Base-by-base conservation (phyloP, 2,797 vertebrate species). In the Channa striata region DNA sequence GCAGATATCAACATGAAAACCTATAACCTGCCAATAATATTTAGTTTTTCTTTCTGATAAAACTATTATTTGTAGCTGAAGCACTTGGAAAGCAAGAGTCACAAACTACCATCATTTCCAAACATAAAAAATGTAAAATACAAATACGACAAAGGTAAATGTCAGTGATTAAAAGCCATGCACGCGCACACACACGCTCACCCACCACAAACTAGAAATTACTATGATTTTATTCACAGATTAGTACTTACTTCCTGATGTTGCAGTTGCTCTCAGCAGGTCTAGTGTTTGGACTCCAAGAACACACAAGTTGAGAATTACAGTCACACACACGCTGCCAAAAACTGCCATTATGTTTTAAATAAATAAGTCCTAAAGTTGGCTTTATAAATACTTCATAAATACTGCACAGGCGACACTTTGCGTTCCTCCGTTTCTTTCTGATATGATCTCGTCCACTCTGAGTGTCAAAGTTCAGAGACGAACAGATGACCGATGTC, bases 181-280 rank as follows among this genome's bases (percentile, higher is more conserved):
- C n/a, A n/a, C 56, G 44, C 39, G 25, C 20, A 39, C 43, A 20
- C 11, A 16, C 17, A 52, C n/a, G 16, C 10, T 9, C 11, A 34
- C 11, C 21, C 11, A 52, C 12, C 25, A 60, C 36, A 44, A 30
- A 25, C 13, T 36, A 16, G 8, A 59, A 30, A 54, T 42, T 5
- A 17, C 21, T 8, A 2, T 8, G 2, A 48, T 5, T 12, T 42
- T 6, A 6, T 9, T n/a, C 2, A 8, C 10, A 47, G 53, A 11
- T 3, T 48, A 13, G 33, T 69, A 89, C 86, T 92, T 62, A 90
- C 91, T 56, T 8, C 36, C 58, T 59, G 80, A 67, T 40, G 50
- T 47, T 44, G 54, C 8, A 1, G 49, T 25, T 0, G 67, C 73
- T 54, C 59, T 87, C 48, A 85, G 81, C 23, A 89, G 77, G 16